Evolutionary conservation across 2,113 vertebrate species (phyloP), one percentile per base, ranked within the genome.

Genomic region (Gasterosteus nipponicus): DNA sequence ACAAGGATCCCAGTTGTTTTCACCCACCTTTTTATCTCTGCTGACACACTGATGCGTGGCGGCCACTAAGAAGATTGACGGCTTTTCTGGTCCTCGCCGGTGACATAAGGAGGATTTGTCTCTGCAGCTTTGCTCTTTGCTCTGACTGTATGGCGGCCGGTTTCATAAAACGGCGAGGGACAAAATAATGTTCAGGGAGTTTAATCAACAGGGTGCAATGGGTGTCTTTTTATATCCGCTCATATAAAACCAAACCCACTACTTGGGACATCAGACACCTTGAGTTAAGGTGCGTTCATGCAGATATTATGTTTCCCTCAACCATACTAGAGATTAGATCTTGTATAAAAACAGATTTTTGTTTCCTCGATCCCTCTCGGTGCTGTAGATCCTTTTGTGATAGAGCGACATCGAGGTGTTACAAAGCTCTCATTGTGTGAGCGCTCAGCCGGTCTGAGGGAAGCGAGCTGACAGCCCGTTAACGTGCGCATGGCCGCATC

Each of bases 81-180:
- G 88, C 80, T 93, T 90, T 91, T 83, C 81, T 73, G 22, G 75
- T 70, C 35, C 83, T 90, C 22, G 22, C 26, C 60, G 41, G 86
- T 93, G 84, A 91, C 87, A 80, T 93, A 91, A 93, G 81, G 26
- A 58, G 89, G 92, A 91, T 93, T 91, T 92, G 80, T 65, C 62
- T 68, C 51, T 75, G 54, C n/a, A 15, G 47, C 58, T 77, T 83
- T 88, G 77, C 22, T 64, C 60, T 91, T 81, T 86, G 69, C 60
- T 67, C 61, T 67, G 11, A 56, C 73, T 75, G 15, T 12, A 10
- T 65, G 41, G 11, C 19, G 4, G 70, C 3, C 42, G 49, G 65
- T 81, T 81, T 83, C 60, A 84, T 73, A 69, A 82, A 82, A 71
- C 68, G 29, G 9, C 10, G 31, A 42, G 26, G 18, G 47, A 29